phyloP scores from a whole-genome alignment of 1,140 invertebrate genomes.

The Sipha flava region DNA sequence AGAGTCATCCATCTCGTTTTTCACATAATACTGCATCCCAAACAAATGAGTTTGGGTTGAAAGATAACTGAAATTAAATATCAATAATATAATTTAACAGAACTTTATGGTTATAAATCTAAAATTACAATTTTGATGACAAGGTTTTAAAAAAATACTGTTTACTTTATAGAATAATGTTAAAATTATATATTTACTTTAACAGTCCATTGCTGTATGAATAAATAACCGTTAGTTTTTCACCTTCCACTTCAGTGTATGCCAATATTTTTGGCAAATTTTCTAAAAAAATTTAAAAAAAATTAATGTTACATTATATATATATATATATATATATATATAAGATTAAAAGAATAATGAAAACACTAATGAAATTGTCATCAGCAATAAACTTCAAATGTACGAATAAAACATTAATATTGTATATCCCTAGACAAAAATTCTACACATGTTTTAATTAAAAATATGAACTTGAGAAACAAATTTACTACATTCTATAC shows the following conservation, averaged over 20 bases:
- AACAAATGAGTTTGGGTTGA: slow-evolving; percentile 6
- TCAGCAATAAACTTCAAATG: no score
- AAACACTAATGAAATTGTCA: no score
- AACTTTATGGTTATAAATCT: no score
- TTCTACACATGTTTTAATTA: no score
- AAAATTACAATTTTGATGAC: no score
- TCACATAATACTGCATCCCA: slow-evolving; percentile 15
- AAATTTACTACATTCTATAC: no score
- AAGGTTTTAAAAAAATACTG: no score
- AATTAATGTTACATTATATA: no score
- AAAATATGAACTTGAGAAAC: no score
- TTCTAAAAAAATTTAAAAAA: background rate
- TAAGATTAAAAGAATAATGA: background rate
- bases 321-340: background rate
- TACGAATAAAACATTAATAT: no score
- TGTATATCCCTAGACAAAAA: no score
- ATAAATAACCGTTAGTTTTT: slow-evolving; percentile 16
- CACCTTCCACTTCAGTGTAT: background rate
- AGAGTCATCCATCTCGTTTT: background rate
- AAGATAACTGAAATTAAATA: background rate
- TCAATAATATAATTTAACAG: background rate
- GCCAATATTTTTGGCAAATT: slow-evolving; percentile 21
- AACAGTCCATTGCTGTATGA: slow-evolving; percentile 11
- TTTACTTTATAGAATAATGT: no score
- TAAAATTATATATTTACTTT: background rate